phyloP scores from a whole-genome alignment of 2,888 invertebrate species.

The Thyatira batis region DNA sequence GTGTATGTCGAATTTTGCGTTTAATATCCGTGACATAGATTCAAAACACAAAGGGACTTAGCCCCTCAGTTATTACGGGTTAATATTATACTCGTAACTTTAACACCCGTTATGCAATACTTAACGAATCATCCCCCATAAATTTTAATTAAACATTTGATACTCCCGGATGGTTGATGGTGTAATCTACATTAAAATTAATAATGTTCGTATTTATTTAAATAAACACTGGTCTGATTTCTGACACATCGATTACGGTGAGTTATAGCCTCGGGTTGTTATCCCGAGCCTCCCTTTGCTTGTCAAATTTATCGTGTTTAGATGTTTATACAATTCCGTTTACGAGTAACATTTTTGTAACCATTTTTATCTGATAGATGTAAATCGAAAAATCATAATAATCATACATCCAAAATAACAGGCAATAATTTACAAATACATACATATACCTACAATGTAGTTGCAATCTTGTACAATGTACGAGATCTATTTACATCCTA shows the following conservation, averaged over 20 bases:
- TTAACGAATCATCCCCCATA: slow-evolving; percentile 59
- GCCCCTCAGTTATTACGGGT: slow-evolving; percentile 51
- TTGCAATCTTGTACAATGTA: too few species aligned
- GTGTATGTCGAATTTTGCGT: not conserved
- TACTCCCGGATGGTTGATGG: slow-evolving; percentile 42
- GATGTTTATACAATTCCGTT: slow-evolving; percentile 7
- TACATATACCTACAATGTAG: slow-evolving; percentile 11
- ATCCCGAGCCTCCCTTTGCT: not conserved
- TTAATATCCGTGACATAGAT: slow-evolving; percentile 11
- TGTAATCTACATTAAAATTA: slow-evolving; percentile 45
- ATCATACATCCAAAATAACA: too few species aligned
- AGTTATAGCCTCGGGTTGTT: slow-evolving; percentile 12
- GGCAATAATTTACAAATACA: too few species aligned
- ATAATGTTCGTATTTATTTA: slow-evolving; percentile 40
- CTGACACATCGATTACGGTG: slow-evolving; percentile 18
- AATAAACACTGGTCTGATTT: slow-evolving; percentile 11
- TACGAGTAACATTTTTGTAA: not conserved
- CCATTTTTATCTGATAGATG: too few species aligned
- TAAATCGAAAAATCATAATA: too few species aligned
- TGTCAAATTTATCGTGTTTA: slow-evolving; percentile 4
- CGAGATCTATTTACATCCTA: slow-evolving; percentile 34
- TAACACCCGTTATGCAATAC: slow-evolving; percentile 47
- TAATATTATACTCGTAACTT: slow-evolving; percentile 48
- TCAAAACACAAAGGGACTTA: slow-evolving; percentile 52
- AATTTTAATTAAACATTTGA: slow-evolving; percentile 72